phyloP scores from a whole-genome alignment of 1,140 invertebrate genomes.

The Panulirus ornatus region DNA sequence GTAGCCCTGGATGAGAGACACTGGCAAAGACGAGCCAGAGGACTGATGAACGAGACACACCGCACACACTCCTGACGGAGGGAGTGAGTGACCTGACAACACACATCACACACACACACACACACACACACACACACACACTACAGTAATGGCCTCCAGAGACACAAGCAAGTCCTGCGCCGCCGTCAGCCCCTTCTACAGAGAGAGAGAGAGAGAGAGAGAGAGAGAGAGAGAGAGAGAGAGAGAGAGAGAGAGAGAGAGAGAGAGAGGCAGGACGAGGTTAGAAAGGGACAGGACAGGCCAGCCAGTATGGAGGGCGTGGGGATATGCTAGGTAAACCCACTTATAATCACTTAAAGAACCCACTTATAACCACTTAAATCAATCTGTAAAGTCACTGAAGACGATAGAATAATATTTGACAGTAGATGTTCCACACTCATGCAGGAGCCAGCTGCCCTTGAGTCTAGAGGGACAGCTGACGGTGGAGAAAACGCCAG shows the following conservation, averaged over 20 bases:
- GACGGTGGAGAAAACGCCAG: conserved; percentile 96
- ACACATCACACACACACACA: too few relatives aligned
- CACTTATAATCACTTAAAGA: not conserved
- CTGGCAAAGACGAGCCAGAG: too few relatives aligned
- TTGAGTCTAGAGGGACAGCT: conserved; percentile 80
- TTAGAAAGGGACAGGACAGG: not conserved
- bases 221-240: conserved; percentile 9
- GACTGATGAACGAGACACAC: too few relatives aligned
- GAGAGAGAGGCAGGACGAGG: not conserved
- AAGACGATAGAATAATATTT: too few relatives aligned
- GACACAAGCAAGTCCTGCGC: too few relatives aligned
- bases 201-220: not conserved
- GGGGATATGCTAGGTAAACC: not conserved
- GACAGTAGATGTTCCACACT: not conserved
- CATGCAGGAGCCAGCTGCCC: conserved; percentile 78
- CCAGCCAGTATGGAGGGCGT: not conserved
- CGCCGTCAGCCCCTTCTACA: too few relatives aligned
- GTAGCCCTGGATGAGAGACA: too few relatives aligned
- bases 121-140: too few relatives aligned
- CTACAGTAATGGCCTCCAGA: too few relatives aligned
- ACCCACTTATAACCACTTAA: not conserved
- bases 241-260: not conserved
- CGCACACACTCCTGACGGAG: too few relatives aligned
- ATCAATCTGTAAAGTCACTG: too few relatives aligned
- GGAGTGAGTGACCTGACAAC: not conserved